Conservation (phyloP, 37 sponge, comb jelly and placozoan genomes). For the Tethya wilhelma region DNA sequence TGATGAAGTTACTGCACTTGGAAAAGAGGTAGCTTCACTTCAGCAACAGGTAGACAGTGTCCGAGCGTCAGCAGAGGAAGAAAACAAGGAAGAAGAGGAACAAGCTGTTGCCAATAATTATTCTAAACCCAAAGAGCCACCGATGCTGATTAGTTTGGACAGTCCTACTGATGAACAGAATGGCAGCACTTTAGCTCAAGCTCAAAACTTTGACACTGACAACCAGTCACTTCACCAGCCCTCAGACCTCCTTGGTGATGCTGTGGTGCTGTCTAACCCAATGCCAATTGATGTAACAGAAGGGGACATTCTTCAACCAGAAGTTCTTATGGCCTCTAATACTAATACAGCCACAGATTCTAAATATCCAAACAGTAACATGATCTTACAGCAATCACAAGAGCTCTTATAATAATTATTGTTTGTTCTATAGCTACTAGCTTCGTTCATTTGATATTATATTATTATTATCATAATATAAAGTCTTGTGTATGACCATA, state of each 20-base stretch:
- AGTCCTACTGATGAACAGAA: neutral
- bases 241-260: neutral
- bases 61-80: neutral
- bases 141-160: neutral
- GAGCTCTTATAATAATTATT: constrained; percentile 15
- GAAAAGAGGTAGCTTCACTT: neutral
- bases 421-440: too few relatives aligned
- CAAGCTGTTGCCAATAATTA: neutral
- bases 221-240: too few relatives aligned
- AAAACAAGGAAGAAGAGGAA: constrained; percentile 12
- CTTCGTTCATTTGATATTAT: too few relatives aligned
- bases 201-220: neutral
- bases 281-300: neutral
- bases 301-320: neutral
- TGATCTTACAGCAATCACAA: constrained; percentile 17
- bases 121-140: neutral
- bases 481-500: too few relatives aligned
- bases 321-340: neutral
- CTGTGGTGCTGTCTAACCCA: neutral
- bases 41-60: neutral
- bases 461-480: too few relatives aligned
- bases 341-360: neutral
- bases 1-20: neutral
- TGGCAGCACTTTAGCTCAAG: neutral
- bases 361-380: neutral